Base-by-base conservation (phyloP, 2,797 vertebrate species). In the Parotocinclus haroldoi region DNA sequence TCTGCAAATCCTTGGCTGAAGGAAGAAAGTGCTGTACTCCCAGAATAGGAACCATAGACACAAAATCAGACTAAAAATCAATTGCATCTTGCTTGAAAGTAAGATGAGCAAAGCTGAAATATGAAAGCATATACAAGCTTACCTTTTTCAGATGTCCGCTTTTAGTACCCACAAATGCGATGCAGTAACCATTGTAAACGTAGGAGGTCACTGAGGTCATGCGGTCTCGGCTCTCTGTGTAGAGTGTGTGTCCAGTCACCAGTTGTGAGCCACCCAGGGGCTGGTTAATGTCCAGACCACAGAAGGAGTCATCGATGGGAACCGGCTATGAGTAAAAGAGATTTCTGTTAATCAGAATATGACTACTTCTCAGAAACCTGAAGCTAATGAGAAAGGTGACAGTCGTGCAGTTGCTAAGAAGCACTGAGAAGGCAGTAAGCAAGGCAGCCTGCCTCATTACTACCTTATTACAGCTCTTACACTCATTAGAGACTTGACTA, bases 201-300 rank as follows among this genome's bases (percentile, higher is more conserved):
- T 98, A 99, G 42, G 96, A 94, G 37, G 93, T 93, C 54, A 99
- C 94, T 0, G 97, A 92, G 8, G 96, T 99, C 93, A 99, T 94
- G 76, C 95, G 90, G 82, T 99, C 97, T 1, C 93, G 89, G 77
- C 88, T 93, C 66, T 98, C 94, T 0, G 95, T 95, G 80, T 93
- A 98, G 50, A 99, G 90, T 0, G 86, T 91, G 83, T 96, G 90
- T 9, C 96, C 96, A 0, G 95, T 94, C 77, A 99, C 95, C 5
- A 98, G 89, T 39, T 89, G 90, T 0, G 95, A 96, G 63, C 96
- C 96, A 11, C 97, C 97, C 0, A 99, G 91, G 0, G 58, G 97
- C 85, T 99, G 96, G 89, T 99, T 99, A 89, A 99, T 99, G 88
- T 98, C 97, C 49, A 98, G 85, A 59, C 97, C 97, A 0, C 97